These are phyloP conservation scores for Urocynchramus pylzowi DNA, from an alignment of 2,113 vertebrate species.

Conservation along the genomic window DNA sequence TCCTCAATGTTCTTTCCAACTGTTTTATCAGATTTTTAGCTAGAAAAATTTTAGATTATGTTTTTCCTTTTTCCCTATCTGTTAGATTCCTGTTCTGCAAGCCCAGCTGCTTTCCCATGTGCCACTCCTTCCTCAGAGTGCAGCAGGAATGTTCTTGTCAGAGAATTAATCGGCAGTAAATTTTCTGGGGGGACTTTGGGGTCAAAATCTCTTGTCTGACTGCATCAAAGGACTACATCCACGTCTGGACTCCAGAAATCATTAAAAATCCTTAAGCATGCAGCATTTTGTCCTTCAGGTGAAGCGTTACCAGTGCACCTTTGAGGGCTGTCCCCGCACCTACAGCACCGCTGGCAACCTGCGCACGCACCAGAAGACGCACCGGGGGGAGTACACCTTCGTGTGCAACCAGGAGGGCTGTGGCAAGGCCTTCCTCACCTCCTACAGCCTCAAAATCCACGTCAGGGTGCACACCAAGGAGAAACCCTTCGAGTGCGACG, in stretches of 20 bases:
- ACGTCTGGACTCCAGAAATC: neutral
- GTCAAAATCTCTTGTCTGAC: neutral
- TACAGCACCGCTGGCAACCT: conserved; percentile 98
- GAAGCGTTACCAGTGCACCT: conserved; percentile 97
- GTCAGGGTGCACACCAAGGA: conserved; percentile 98
- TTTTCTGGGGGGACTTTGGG: neutral
- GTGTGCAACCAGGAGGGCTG: conserved; percentile 98
- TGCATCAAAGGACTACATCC: neutral
- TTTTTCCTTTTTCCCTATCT: neutral
- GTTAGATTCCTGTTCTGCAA: neutral
- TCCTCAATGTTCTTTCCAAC: neutral
- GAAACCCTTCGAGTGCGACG: conserved; percentile 96
- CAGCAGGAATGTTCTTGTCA: neutral
- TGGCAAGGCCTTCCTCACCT: conserved; percentile 98
- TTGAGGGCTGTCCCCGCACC: conserved; percentile 95
- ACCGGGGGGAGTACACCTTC: conserved; percentile 96
- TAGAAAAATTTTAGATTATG: neutral
- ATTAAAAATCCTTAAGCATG: neutral
- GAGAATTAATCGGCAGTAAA: neutral
- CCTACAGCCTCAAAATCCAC: conserved; percentile 98
- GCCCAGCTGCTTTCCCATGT: neutral
- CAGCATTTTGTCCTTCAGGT: conserved; percentile 75
- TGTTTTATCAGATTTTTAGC: neutral
- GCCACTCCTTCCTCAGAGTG: neutral
- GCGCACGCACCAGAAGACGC: conserved; percentile 96